These are phyloP conservation scores for Linepithema humile DNA, from an alignment of 1,140 invertebrate species.

Conservation along the genomic window DNA sequence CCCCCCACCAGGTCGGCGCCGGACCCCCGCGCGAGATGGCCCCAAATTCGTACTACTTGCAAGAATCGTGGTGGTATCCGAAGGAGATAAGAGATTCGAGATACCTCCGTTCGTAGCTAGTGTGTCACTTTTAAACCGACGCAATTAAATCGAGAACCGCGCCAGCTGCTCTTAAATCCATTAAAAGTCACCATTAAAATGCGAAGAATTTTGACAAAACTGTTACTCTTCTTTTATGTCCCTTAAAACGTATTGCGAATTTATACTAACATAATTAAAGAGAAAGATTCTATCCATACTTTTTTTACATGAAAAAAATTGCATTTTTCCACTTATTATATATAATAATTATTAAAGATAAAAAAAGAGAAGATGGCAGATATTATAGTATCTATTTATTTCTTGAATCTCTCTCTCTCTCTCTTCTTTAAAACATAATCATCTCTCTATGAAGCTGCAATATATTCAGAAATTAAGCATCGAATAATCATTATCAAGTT, in stretches of 20 bases:
- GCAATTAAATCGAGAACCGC: slow-evolving; percentile 19
- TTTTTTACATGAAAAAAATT: no score
- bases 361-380: no score
- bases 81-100: slow-evolving; percentile 23
- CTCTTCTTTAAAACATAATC: no score
- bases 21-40: slow-evolving; percentile 34
- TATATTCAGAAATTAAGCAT: no score
- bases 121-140: slow-evolving; percentile 36
- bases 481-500: no score
- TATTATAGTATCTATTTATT: no score
- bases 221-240: background rate
- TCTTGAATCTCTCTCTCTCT: no score
- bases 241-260: background rate
- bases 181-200: background rate
- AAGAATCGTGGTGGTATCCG: background rate
- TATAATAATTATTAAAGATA: background rate
- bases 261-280: background rate
- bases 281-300: no score
- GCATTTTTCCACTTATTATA: no score
- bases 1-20: slow-evolving; percentile 32
- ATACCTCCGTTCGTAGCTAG: slow-evolving; percentile 1
- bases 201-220: background rate
- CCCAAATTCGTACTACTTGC: slow-evolving; percentile 38
- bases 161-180: background rate
- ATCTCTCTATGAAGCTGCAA: no score